A percentile compares a stretch with the other conserved stretches of the same genome.
These are phyloP conservation scores for Ptiloglossa arizonensis DNA, from an alignment of 1,140 invertebrate genomes.

Conservation along the genomic window DNA sequence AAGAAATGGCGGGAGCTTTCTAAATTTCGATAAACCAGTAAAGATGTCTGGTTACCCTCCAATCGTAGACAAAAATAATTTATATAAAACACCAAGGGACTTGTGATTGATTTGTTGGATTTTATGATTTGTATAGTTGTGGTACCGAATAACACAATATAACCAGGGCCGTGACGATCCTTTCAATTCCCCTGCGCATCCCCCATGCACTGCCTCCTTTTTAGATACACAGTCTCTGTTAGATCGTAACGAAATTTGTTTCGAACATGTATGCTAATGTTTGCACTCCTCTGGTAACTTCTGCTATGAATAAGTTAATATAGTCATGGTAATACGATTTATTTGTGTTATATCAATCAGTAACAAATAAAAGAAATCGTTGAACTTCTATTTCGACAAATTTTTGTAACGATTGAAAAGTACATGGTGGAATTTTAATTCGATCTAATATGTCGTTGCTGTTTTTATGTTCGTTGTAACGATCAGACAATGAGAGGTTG, in stretches of 20 bases:
- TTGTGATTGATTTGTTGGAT: conserved; percentile 43
- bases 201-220: neutral
- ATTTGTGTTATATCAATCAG: conserved; percentile 8
- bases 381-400: neutral
- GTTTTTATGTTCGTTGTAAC: neutral
- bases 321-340: neutral
- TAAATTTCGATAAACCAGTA: conserved; percentile 38
- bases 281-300: neutral
- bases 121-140: conserved; percentile 56
- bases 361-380: neutral
- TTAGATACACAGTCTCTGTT: neutral
- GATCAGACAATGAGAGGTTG: neutral
- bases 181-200: conserved; percentile 22
- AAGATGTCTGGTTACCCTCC: neutral
- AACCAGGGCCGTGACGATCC: conserved; percentile 60
- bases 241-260: neutral
- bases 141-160: conserved; percentile 60
- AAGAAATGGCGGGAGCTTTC: conserved; percentile 69
- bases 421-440: neutral
- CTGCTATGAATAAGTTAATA: neutral
- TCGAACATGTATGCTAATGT: conserved; percentile 4
- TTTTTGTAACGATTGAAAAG: too few relatives aligned
- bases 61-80: neutral
- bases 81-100: conserved; percentile 3
- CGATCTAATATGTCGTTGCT: neutral